Conservation (phyloP, 2,113 vertebrate species). For the Myxocyprinus asiaticus region DNA sequence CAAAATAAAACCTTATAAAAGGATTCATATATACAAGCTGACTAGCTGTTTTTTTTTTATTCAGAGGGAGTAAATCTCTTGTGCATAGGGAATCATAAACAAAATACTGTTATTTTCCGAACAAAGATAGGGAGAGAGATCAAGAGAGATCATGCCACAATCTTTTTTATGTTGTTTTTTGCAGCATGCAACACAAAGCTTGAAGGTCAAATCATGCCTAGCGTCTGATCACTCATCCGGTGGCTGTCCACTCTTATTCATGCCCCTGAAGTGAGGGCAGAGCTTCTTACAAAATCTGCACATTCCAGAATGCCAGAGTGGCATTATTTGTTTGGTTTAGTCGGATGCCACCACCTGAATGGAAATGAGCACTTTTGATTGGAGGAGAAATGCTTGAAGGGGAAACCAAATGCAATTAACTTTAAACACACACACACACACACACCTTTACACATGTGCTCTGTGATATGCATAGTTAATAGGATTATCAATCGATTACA, state of each 20-base stretch:
- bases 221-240: slow-evolving; percentile 35
- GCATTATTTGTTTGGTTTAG: slow-evolving; percentile 51
- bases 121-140: slow-evolving; percentile 9
- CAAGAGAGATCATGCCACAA: slow-evolving; percentile 27
- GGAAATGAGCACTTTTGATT: slow-evolving; percentile 27
- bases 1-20: slow-evolving; percentile 15
- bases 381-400: not conserved
- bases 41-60: not conserved
- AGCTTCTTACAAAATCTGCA: slow-evolving; percentile 21
- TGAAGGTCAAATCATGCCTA: slow-evolving; percentile 42
- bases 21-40: slow-evolving; percentile 19
- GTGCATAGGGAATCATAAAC: slow-evolving; percentile 29
- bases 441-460: not conserved
- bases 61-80: not conserved
- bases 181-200: slow-evolving; percentile 24
- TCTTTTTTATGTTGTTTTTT: not conserved
- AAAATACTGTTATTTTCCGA: slow-evolving; percentile 8
- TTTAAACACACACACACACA: not conserved
- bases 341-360: slow-evolving; percentile 34
- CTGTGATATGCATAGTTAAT: not conserved
- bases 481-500: too few species aligned
- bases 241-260: slow-evolving; percentile 9
- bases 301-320: slow-evolving; percentile 29
- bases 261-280: slow-evolving; percentile 36
- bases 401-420: not conserved